Percentiles rank a stretch among this genome's conserved stretches.
These are phyloP conservation scores for zebrafish (Danio rerio) DNA, from an alignment of 2,113 vertebrate species.

Conservation along the genomic window DNA sequence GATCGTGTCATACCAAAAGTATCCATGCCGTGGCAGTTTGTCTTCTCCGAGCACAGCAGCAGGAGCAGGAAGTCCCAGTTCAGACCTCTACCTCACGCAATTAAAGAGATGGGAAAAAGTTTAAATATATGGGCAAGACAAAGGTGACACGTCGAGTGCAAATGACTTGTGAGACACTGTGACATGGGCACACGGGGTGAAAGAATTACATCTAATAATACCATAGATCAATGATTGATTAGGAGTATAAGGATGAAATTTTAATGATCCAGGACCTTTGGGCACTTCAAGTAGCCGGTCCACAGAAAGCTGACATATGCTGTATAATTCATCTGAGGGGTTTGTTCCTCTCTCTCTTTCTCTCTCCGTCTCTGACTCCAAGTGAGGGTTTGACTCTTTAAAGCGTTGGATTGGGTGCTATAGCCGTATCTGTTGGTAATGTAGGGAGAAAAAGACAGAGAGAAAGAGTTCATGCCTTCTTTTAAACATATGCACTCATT, in stretches of 20 bases:
- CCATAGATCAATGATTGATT: conserved; percentile 57
- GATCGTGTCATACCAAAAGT: conserved; percentile 39
- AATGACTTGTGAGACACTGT: conserved; percentile 39
- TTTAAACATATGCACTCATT: background rate
- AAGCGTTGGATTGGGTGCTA: background rate
- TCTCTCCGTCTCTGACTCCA: background rate
- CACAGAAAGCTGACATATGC: conserved; percentile 49
- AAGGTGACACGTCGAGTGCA: conserved; percentile 26
- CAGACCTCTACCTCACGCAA: background rate
- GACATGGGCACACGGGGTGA: conserved; percentile 28
- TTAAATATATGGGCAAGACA: background rate
- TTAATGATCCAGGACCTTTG: conserved; percentile 52
- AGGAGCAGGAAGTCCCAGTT: conserved; percentile 7
- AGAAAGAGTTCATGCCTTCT: conserved; percentile 14
- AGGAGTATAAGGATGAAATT: conserved; percentile 46
- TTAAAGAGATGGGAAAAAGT: conserved; percentile 10
- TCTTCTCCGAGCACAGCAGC: background rate
- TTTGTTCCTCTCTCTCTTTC: background rate
- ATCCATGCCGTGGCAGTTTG: conserved; percentile 29
- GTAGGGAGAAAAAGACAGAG: background rate
- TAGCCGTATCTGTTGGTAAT: conserved; percentile 10
- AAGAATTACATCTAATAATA: conserved; percentile 43
- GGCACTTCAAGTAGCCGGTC: conserved; percentile 46
- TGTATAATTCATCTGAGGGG: conserved; percentile 58
- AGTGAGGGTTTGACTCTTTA: conserved; percentile 28